A percentile compares a stretch with the other conserved stretches of the same genome.
Conservation (phyloP, 2,888 invertebrate genomes). For the Galerucella nymphaeae region DNA sequence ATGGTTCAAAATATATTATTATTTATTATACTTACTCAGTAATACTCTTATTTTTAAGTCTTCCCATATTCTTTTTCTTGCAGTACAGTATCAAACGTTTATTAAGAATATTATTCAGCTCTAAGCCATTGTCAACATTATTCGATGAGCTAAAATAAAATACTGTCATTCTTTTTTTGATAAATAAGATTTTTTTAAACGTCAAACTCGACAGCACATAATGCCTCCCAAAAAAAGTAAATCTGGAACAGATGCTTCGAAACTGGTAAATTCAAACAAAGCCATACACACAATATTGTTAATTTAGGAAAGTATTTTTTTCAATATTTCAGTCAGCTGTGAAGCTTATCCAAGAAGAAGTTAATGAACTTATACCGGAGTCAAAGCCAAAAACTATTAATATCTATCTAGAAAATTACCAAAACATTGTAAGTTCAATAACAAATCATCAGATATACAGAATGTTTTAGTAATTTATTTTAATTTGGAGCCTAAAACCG, state of each 20-base stretch:
- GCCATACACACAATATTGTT: neutral
- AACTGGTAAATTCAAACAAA: conserved; percentile 11
- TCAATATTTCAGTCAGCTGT: neutral
- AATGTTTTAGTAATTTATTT: no score
- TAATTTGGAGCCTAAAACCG: no score
- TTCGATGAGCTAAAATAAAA: no score
- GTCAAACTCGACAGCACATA: neutral
- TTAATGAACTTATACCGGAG: neutral
- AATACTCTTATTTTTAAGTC: no score
- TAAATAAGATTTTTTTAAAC: neutral
- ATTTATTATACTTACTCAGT: no score
- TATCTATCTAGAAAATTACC: conserved; percentile 17
- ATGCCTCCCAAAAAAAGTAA: conserved; percentile 14
- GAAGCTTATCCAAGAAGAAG: neutral
- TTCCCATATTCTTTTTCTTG: no score
- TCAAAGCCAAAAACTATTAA: conserved; percentile 10
- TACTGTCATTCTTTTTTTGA: neutral
- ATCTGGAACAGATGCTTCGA: neutral
- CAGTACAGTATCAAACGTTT: no score
- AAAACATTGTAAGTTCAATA: conserved; percentile 28
- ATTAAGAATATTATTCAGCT: no score
- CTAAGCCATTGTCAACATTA: no score
- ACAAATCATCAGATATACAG: conserved; percentile 1
- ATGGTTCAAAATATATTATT: no score
- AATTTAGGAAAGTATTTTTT: neutral